Evolutionary conservation across 2,888 invertebrate species (phyloP), one percentile per base, ranked within the genome.

Genomic region (Thera obeliscata): DNA sequence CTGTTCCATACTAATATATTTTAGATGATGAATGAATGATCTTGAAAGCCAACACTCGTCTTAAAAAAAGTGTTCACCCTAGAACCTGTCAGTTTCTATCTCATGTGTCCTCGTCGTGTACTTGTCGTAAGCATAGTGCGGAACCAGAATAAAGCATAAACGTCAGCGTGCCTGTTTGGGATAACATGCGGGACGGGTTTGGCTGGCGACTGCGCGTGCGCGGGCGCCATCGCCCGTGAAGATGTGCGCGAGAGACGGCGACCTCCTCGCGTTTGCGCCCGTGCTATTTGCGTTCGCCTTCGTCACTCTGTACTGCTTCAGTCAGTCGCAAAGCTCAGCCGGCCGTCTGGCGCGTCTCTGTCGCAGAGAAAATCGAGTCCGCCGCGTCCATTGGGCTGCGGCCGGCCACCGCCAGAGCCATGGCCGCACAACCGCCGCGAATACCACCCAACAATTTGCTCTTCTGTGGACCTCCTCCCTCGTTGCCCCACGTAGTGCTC

Each of bases 231-330:
- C 90, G 92, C 87, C 91, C 92, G 87, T 91, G 91, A 91, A 93
- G 91, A 91, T 88, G 92, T 88, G 91, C 90, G 91, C 91, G 90
- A 90, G 93, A 91, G 90, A 90, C 89, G 91, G 90, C 91, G 91
- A 91, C 91, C 91, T 91, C 92, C 87, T 92, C 93, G 87, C 93
- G 88, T 87, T 91, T 90, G 91, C 91, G 93, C 89, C 91, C 84
- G 90, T 91, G 90, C 93, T 93, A 93, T 93, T 93, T 93, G 88
- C 81, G 93, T 93, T 90, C 93, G 90, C 88, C 88, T 89, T 90
- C 93, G 93, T 93, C 93, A 92, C 90, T 88, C 86, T 85, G 90
- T 86, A 84, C 93, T 90, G 90, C 90, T 90, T 93, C 91, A 91
- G 92, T 93, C 93, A 92, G 92, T 93, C 89, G 90, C 90, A 88